A percentile compares a stretch with the other conserved stretches of the same genome.
Conservation (phyloP, 1,140 invertebrate species). For the Papilio polytes region DNA sequence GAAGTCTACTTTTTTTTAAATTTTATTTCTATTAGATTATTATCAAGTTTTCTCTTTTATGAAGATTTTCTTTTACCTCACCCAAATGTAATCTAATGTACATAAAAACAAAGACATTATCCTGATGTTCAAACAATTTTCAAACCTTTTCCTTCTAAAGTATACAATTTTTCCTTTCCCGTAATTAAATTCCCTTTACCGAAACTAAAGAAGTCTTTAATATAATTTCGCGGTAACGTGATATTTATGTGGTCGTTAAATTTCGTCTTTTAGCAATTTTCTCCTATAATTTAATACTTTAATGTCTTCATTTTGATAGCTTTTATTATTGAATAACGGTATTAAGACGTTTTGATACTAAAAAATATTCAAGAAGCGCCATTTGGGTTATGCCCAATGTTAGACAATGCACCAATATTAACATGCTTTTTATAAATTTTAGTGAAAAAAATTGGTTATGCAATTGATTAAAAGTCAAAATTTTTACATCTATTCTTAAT, state of each 20-base stretch:
- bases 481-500: too few species aligned
- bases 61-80: background rate
- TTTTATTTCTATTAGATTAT: background rate
- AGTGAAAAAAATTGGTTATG: too few species aligned
- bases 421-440: too few species aligned
- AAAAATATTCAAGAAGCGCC: too few species aligned
- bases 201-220: slow-evolving; percentile 21
- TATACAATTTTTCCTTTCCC: background rate
- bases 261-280: background rate
- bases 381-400: background rate
- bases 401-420: background rate
- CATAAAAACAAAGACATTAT: slow-evolving; percentile 6
- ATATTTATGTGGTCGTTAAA: slow-evolving; percentile 16
- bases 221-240: slow-evolving; percentile 1
- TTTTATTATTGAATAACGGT: background rate
- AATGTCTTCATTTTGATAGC: background rate
- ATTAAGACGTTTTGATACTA: background rate
- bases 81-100: slow-evolving; percentile 5
- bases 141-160: slow-evolving; percentile 8
- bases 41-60: background rate
- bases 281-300: background rate
- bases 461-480: too few species aligned
- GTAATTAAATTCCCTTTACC: slow-evolving; percentile 7
- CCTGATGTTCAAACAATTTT: slow-evolving; percentile 17
- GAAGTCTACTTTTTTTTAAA: background rate